phyloP scores from a whole-genome alignment of 2,113 vertebrate genomes.

The Clarias macrocephalus region DNA sequence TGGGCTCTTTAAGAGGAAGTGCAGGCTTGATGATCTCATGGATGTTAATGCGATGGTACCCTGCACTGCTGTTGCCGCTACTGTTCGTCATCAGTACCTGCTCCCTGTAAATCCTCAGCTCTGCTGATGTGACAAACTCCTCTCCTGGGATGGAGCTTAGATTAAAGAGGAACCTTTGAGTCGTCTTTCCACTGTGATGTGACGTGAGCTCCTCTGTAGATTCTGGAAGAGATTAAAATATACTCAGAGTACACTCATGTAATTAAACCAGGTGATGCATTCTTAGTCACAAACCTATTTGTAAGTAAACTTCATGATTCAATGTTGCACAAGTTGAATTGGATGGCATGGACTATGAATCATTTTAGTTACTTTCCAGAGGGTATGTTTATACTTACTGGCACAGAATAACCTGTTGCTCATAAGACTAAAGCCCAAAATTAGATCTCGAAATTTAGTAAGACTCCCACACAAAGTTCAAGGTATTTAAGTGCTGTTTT shows the following conservation, averaged over 20 bases:
- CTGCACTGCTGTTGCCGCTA: conserved; percentile 69
- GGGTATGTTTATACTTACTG: conserved; percentile 27
- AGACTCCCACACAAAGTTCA: background rate
- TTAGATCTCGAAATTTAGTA: conserved; percentile 9
- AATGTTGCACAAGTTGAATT: background rate
- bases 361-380: conserved; percentile 32
- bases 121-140: conserved; percentile 85
- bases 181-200: conserved; percentile 73
- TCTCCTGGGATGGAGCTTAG: conserved; percentile 80
- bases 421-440: background rate
- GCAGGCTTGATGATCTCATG: conserved; percentile 85
- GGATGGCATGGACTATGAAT: conserved; percentile 10
- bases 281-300: conserved; percentile 30
- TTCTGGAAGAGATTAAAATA: conserved; percentile 67
- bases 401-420: conserved; percentile 17
- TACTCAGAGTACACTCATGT: background rate
- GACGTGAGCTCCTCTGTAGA: conserved; percentile 78
- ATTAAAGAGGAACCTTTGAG: conserved; percentile 85
- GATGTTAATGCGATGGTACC: conserved; percentile 87
- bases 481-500: background rate
- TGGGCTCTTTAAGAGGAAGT: conserved; percentile 70
- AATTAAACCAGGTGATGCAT: background rate
- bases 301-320: conserved; percentile 23
- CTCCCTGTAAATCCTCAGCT: conserved; percentile 84
- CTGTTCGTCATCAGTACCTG: conserved; percentile 69